Percentiles rank a stretch among this genome's conserved stretches.
Conservation (phyloP, 2,113 vertebrate genomes). For the Phyllopteryx taeniolatus region DNA sequence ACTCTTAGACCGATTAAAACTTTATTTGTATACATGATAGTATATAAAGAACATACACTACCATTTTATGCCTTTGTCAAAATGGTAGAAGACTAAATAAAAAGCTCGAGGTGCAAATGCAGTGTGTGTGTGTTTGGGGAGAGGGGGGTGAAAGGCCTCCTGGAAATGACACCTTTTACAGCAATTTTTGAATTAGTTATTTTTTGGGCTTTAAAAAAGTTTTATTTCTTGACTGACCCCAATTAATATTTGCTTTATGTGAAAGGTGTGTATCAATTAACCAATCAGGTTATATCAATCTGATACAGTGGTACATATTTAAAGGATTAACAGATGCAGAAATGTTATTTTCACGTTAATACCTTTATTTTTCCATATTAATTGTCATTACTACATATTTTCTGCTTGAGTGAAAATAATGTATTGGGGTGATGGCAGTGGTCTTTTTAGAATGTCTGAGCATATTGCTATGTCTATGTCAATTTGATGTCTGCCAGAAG, state of each 20-base stretch:
- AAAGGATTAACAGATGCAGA: background rate
- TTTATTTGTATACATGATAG: too few species aligned
- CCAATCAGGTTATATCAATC: background rate
- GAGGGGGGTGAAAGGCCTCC: too few species aligned
- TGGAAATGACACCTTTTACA: too few species aligned
- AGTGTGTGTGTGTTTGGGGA: too few species aligned
- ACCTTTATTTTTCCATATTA: background rate
- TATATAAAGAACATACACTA: too few species aligned
- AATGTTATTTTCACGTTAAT: too few species aligned
- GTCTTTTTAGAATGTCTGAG: background rate
- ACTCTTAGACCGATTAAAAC: background rate
- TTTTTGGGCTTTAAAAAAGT: background rate
- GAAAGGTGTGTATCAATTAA: background rate
- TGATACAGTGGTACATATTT: too few species aligned
- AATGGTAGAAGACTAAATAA: too few species aligned
- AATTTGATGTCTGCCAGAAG: constrained; percentile 24
- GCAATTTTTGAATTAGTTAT: too few species aligned
- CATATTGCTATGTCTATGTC: background rate
- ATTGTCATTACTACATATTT: background rate
- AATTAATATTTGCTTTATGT: background rate
- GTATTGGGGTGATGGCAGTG: background rate
- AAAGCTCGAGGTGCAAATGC: too few species aligned
- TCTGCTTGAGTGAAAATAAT: background rate
- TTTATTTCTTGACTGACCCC: background rate
- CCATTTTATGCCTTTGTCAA: too few species aligned